Base-by-base conservation (phyloP, 1,140 invertebrate genomes). In the Xylocopa sonorina region DNA sequence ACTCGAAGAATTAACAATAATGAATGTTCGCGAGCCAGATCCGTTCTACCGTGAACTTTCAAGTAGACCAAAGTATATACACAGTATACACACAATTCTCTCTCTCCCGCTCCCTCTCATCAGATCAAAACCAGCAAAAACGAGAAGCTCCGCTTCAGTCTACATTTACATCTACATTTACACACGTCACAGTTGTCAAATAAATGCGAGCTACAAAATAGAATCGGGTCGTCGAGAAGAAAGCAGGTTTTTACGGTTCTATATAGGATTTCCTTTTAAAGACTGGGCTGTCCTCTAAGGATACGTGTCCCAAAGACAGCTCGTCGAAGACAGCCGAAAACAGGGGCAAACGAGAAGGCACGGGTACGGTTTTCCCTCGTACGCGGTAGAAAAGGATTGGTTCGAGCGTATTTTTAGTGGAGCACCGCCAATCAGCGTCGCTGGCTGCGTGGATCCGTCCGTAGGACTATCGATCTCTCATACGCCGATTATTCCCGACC, bases 401-500 rank as follows among this genome's bases (percentile, higher is more conserved):
- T 48, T 64, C 1, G 63, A 66, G 46, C 18, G 24, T 71, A 51
- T 60, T 69, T 51, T 78, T 71, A 51, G 32, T n/a, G n/a, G 46
- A 50, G 14, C 32, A 10, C 18, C 71, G n/a, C 27, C 38, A 55
- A 71, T 72, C 77, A 64, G 21, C 38, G 76, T 72, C 43, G 12
- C 32, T n/a, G 6, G n/a, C n/a, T 14, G 21, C 27, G n/a, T 69
- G 51, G 68, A 63, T 72, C 55, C 43, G 21, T 46, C 50, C 34
- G 55, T 48, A 43, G 43, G 29, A 27, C 34, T 75, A 80, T 80
- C 78, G 78, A 80, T 80, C 72, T 50, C 62, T 73, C 43, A n/a
- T 38, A 48, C 60, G 53, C 21, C 78, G 78, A 80, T 80, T 80
- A 80, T 80, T 74, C 78, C 46, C 72, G 78, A 80, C 72, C 78